A percentile compares a stretch with the other conserved stretches of the same genome.
These are phyloP conservation scores for Luperina nickerlii DNA, from an alignment of 2,888 invertebrate species.

Conservation along the genomic window DNA sequence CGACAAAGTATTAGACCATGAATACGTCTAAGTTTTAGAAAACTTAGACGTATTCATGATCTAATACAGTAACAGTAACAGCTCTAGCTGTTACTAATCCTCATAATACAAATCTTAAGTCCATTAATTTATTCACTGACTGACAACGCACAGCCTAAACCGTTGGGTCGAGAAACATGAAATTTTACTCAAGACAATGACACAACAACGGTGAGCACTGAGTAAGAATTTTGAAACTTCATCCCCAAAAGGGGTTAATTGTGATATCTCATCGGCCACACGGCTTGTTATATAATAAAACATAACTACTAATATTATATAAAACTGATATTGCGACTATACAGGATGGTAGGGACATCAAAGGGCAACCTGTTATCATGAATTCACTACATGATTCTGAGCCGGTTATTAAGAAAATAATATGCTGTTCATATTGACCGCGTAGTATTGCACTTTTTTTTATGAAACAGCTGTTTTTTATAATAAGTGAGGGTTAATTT, in stretches of 20 bases:
- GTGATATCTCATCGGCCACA: not conserved
- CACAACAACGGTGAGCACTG: no score
- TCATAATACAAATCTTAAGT: not conserved
- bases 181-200: not conserved
- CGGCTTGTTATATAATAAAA: not conserved
- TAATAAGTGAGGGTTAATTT: no score
- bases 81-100: not conserved
- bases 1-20: not conserved
- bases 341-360: no score
- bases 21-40: not conserved
- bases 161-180: not conserved
- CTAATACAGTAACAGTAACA: no score
- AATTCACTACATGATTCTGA: no score
- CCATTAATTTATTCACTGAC: not conserved
- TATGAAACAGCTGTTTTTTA: no score
- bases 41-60: no score
- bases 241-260: no score
- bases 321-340: not conserved
- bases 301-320: not conserved
- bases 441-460: no score
- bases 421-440: no score
- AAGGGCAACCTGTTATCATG: no score
- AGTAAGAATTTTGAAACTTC: not conserved
- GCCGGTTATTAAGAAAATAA: no score
- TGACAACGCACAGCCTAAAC: not conserved